phyloP scores from a whole-genome alignment of 2,797 vertebrate genomes.

The Enteromius fasciolatus region DNA sequence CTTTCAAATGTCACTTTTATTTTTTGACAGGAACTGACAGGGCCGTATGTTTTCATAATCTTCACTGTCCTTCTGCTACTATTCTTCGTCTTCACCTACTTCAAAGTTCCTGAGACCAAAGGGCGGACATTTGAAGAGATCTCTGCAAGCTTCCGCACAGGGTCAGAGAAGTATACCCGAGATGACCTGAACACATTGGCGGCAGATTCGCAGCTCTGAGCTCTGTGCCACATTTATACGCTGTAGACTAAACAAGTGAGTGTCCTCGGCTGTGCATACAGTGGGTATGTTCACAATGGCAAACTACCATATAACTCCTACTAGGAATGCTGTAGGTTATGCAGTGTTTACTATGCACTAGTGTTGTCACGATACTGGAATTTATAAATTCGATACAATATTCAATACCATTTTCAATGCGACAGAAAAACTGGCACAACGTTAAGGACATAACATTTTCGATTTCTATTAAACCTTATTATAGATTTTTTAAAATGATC shows the following conservation, averaged over 20 bases:
- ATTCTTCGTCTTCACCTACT: constrained; percentile 97
- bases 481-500: too few species aligned
- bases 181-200: constrained; percentile 92
- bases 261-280: background rate
- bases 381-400: background rate
- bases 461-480: background rate
- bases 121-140: constrained; percentile 95
- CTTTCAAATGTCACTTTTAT: constrained; percentile 13
- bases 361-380: background rate
- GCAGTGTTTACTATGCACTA: constrained; percentile 13
- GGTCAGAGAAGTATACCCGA: constrained; percentile 80
- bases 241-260: constrained; percentile 23
- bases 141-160: constrained; percentile 85
- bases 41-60: constrained; percentile 96
- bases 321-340: background rate
- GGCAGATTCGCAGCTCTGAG: constrained; percentile 88
- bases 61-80: constrained; percentile 88
- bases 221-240: background rate
- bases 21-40: constrained; percentile 84
- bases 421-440: background rate
- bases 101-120: constrained; percentile 96
- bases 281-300: constrained; percentile 25
- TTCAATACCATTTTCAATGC: background rate
- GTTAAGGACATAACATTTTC: background rate
- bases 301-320: constrained; percentile 4